These are phyloP conservation scores for Sitobion miscanthi DNA, from an alignment of 1,140 invertebrate genomes.

Conservation along the genomic window DNA sequence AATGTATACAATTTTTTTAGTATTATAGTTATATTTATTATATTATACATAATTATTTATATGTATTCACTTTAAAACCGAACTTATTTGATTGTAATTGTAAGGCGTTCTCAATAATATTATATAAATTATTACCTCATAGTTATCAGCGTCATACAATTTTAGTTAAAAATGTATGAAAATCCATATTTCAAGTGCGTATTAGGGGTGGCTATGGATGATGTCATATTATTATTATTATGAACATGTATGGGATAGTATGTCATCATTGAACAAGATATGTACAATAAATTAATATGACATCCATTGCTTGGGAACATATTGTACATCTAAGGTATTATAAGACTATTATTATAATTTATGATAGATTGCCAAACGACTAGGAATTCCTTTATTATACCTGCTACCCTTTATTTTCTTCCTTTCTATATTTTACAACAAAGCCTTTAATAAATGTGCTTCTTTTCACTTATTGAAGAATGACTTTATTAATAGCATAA, in stretches of 20 bases:
- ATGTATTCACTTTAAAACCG: neutral
- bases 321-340: slow-evolving; percentile 31
- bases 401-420: neutral
- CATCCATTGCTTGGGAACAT: neutral
- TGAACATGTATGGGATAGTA: neutral
- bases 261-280: neutral
- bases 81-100: neutral
- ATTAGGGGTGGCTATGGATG: neutral
- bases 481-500: neutral
- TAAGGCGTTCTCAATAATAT: neutral
- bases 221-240: slow-evolving; percentile 38
- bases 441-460: neutral
- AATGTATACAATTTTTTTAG: neutral
- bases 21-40: neutral
- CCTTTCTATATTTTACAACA: neutral
- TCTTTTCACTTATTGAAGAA: neutral
- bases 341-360: slow-evolving; percentile 49
- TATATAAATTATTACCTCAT: neutral
- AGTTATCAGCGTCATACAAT: neutral
- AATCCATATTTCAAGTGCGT: neutral
- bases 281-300: slow-evolving; percentile 47
- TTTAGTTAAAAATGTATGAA: neutral
- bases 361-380: slow-evolving; percentile 40
- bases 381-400: slow-evolving; percentile 36
- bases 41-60: too few species aligned